Evolutionary conservation across 2,888 invertebrate species (phyloP).

Genomic region (Tinea trinotella): DNA sequence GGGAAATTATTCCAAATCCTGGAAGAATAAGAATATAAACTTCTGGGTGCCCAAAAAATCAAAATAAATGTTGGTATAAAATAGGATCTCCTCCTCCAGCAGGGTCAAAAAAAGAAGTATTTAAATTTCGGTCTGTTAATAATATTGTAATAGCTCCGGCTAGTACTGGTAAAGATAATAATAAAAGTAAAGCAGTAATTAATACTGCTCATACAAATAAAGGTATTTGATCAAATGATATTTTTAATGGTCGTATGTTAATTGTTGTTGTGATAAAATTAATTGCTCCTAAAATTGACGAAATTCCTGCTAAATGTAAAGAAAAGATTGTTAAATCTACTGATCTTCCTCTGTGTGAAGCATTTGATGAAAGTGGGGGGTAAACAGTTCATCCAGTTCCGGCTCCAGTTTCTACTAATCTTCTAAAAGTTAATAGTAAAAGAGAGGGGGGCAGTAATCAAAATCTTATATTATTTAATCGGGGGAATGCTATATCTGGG

Average conservation of each 20-base stretch:
- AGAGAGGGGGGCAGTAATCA: slow-evolving; percentile 82
- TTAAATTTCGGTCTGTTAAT: slow-evolving; percentile 84
- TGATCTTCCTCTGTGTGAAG: slow-evolving; percentile 76
- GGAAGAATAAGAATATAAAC: slow-evolving; percentile 90
- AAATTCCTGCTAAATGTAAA: slow-evolving; percentile 80
- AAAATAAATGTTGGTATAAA: slow-evolving; percentile 87
- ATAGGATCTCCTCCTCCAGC: slow-evolving; percentile 86
- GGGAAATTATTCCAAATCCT: slow-evolving; percentile 86
- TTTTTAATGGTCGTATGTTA: slow-evolving; percentile 76
- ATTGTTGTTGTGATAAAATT: slow-evolving; percentile 85
- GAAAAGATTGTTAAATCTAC: slow-evolving; percentile 86
- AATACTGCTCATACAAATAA: slow-evolving; percentile 83
- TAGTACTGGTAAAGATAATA: slow-evolving; percentile 81
- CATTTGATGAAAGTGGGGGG: slow-evolving; percentile 76
- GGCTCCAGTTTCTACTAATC: slow-evolving; percentile 78
- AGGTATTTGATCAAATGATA: slow-evolving; percentile 76
- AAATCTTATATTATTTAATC: slow-evolving; percentile 72
- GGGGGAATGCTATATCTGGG: background rate
- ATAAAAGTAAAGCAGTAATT: slow-evolving; percentile 63
- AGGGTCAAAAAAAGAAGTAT: slow-evolving; percentile 87
- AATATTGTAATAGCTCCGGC: slow-evolving; percentile 87
- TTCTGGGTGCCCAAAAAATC: slow-evolving; percentile 91
- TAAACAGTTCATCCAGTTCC: slow-evolving; percentile 78
- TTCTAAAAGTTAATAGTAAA: slow-evolving; percentile 75
- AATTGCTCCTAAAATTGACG: slow-evolving; percentile 82